A percentile compares a stretch with the other conserved stretches of the same genome.
phyloP scores from a whole-genome alignment of 37 sponge, comb jelly and placozoan species.

The Tethya wilhelma region DNA sequence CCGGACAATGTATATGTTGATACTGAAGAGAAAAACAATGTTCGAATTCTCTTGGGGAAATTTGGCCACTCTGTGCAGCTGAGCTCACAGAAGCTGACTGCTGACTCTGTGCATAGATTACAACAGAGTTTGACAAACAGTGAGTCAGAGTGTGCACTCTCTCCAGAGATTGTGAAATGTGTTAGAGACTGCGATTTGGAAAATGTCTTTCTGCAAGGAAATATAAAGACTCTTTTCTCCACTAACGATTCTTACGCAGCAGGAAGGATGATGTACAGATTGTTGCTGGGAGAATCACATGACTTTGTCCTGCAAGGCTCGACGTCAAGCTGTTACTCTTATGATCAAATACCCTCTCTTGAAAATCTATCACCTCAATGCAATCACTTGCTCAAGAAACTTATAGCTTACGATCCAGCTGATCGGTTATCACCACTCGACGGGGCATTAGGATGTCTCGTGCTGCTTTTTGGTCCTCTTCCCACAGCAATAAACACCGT shows the following conservation, averaged over 20 bases:
- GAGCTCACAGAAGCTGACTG: not conserved
- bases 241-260: constrained; percentile 38
- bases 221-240: not conserved
- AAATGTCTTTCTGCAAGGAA: not conserved
- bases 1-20: constrained; percentile 13
- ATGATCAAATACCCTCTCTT: constrained; percentile 1
- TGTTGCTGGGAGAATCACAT: not conserved
- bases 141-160: not conserved
- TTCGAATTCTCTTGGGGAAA: constrained; percentile 7
- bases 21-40: not conserved
- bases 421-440: constrained; percentile 28
- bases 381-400: constrained; percentile 32
- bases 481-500: not conserved
- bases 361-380: constrained; percentile 19
- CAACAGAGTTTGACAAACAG: not conserved
- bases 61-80: constrained; percentile 10
- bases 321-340: not conserved
- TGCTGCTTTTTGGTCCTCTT: constrained; percentile 55
- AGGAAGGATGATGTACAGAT: constrained; percentile 20
- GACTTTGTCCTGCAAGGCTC: not conserved
- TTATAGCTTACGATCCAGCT: constrained; percentile 22
- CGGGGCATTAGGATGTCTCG: constrained; percentile 35
- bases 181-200: not conserved
- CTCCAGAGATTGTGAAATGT: constrained; percentile 25
- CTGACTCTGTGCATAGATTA: constrained; percentile 6